phyloP scores from a whole-genome alignment of 2,888 invertebrate species.

The Xestia ashworthii region DNA sequence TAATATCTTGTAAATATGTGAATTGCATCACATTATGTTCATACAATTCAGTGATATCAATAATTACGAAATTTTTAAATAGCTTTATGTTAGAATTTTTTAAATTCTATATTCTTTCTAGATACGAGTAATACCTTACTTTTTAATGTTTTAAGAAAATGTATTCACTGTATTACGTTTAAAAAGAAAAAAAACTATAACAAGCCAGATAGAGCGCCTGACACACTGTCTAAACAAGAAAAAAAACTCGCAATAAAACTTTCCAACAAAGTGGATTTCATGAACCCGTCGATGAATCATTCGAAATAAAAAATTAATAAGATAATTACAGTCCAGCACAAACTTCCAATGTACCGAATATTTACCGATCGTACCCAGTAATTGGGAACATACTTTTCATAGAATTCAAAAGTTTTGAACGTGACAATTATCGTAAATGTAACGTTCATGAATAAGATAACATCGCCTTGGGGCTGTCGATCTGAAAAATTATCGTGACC shows the following conservation, averaged over 20 bases:
- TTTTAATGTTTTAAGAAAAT: background rate
- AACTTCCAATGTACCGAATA: slow-evolving; percentile 66
- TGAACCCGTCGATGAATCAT: slow-evolving; percentile 62
- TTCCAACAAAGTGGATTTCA: slow-evolving; percentile 5
- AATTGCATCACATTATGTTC: background rate
- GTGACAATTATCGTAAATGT: slow-evolving; percentile 80
- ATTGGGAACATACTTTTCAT: slow-evolving; percentile 73
- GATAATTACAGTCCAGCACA: slow-evolving; percentile 65
- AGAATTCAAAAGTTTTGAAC: slow-evolving; percentile 76
- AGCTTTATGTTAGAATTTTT: background rate
- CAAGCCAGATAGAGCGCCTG: background rate
- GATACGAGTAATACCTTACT: too few relatives aligned
- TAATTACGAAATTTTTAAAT: background rate
- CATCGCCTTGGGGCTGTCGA: slow-evolving; percentile 71
- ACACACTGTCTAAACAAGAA: slow-evolving; percentile 24
- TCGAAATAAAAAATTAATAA: slow-evolving; percentile 68
- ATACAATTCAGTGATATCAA: background rate
- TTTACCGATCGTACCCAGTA: slow-evolving; percentile 67
- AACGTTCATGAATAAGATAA: slow-evolving; percentile 80
- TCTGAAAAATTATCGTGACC: slow-evolving; percentile 81
- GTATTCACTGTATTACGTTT: background rate
- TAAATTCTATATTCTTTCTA: background rate
- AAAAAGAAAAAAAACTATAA: background rate
- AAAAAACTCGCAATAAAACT: slow-evolving; percentile 30
- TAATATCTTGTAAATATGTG: background rate